Percentiles rank a stretch among this genome's conserved stretches.
phyloP scores from a whole-genome alignment of 2,797 vertebrate genomes.

The Dendrocincla fuliginosa region DNA sequence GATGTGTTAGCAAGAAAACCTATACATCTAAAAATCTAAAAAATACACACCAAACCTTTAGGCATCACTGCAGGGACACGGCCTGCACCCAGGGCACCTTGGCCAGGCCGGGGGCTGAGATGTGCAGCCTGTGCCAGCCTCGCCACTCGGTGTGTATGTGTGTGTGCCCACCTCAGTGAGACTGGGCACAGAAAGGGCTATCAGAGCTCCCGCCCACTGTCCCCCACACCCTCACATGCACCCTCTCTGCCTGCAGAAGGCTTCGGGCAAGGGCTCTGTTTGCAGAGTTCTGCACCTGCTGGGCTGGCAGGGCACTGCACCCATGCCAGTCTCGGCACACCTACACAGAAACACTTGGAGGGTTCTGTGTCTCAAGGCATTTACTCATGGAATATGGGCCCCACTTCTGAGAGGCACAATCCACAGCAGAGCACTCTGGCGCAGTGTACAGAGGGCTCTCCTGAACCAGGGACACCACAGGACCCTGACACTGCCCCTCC shows the following conservation, averaged over 20 bases:
- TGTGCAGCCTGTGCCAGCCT: too few relatives aligned
- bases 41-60: too few relatives aligned
- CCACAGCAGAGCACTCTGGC: neutral
- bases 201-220: fast-evolving
- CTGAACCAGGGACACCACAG: neutral
- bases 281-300: neutral
- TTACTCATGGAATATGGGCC: fast-evolving
- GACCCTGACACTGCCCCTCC: fast-evolving
- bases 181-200: neutral
- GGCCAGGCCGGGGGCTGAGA: too few relatives aligned
- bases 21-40: too few relatives aligned
- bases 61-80: too few relatives aligned
- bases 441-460: neutral
- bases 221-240: neutral
- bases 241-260: neutral
- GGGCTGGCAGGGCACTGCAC: fast-evolving
- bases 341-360: too few relatives aligned
- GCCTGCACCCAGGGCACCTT: fast-evolving
- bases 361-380: neutral
- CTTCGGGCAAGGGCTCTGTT: neutral
- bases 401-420: neutral
- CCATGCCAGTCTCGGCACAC: neutral
- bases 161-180: too few relatives aligned
- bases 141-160: too few relatives aligned
- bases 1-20: too few relatives aligned